phyloP scores from a whole-genome alignment of 2,797 vertebrate genomes.

The Denticeps clupeoides region DNA sequence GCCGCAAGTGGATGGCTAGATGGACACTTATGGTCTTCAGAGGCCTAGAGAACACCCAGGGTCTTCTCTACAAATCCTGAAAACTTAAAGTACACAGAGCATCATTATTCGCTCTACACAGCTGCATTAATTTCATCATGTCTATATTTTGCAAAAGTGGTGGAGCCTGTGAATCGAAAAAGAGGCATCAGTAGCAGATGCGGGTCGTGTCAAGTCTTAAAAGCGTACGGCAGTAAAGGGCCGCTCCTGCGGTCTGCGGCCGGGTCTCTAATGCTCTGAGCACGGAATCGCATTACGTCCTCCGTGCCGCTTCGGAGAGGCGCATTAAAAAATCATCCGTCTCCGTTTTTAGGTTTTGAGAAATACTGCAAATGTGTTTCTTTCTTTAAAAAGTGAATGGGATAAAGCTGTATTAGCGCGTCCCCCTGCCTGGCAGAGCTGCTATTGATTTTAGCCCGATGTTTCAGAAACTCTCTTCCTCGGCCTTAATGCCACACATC shows the following conservation, averaged over 20 bases:
- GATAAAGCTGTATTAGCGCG: constrained; percentile 60
- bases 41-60: no score
- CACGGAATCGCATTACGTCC: constrained; percentile 50
- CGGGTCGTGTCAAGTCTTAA: no score
- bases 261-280: not conserved
- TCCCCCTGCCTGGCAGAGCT: constrained; percentile 50
- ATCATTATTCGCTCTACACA: no score
- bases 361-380: constrained; percentile 54
- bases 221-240: no score
- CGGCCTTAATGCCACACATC: constrained; percentile 38
- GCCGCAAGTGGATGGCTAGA: no score
- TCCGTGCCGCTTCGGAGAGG: constrained; percentile 30
- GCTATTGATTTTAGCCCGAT: constrained; percentile 61
- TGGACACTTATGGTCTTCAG: no score
- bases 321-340: constrained; percentile 41
- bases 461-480: constrained; percentile 49
- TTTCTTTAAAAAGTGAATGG: constrained; percentile 53
- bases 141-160: no score
- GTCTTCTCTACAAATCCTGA: no score
- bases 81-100: no score
- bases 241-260: constrained; percentile 29
- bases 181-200: no score
- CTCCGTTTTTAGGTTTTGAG: constrained; percentile 36
- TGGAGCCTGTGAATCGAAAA: no score
- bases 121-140: no score